These are phyloP conservation scores for Chelon auratus DNA, from an alignment of 2,797 vertebrate species.

Conservation along the genomic window DNA sequence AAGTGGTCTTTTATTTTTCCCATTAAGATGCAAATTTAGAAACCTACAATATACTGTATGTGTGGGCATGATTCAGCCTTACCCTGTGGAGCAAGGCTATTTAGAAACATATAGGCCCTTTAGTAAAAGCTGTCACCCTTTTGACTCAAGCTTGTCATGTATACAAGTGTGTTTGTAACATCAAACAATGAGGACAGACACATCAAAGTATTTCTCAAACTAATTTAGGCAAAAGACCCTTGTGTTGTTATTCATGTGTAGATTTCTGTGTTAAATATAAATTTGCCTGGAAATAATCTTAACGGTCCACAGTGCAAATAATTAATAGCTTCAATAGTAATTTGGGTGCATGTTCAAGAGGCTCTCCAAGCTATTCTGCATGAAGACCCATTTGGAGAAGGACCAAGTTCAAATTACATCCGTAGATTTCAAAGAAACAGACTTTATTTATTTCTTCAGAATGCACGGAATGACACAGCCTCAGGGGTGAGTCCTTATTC, in stretches of 20 bases:
- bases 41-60: too few relatives aligned
- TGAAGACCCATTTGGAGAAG: constrained; percentile 15
- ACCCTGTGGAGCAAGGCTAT: too few relatives aligned
- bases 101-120: too few relatives aligned
- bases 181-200: not conserved
- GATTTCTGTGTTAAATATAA: constrained; percentile 9
- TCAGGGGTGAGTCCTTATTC: not conserved
- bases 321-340: constrained; percentile 4
- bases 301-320: constrained; percentile 4
- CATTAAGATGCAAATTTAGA: too few relatives aligned
- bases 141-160: too few relatives aligned
- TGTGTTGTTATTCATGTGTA: constrained; percentile 1
- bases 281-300: not conserved
- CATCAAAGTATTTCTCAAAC: not conserved
- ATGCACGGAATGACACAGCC: constrained; percentile 3
- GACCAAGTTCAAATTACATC: constrained; percentile 19
- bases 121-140: too few relatives aligned
- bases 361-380: constrained; percentile 1
- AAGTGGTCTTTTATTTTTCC: too few relatives aligned
- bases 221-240: not conserved
- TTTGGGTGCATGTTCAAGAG: constrained; percentile 24
- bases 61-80: too few relatives aligned
- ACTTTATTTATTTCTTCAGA: constrained; percentile 12
- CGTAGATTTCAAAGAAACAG: constrained; percentile 12
- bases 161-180: not conserved